A percentile compares a stretch with the other conserved stretches of the same genome.
Conservation (phyloP, 2,888 invertebrate species). For the Orgyia antiqua region DNA sequence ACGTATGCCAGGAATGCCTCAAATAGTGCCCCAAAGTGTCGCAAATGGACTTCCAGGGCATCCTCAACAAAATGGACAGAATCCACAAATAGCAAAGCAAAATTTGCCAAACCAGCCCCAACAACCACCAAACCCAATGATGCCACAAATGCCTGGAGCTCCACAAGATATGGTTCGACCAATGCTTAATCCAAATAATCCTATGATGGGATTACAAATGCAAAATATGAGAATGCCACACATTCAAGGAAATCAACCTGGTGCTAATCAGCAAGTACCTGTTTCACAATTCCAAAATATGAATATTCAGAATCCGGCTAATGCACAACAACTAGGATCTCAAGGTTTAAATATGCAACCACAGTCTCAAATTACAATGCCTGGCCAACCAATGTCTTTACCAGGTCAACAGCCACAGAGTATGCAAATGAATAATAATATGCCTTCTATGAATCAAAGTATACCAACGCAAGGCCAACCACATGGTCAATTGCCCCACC, state of each 20-base stretch:
- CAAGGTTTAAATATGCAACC: constrained; percentile 42
- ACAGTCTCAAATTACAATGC: constrained; percentile 36
- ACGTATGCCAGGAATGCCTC: constrained; percentile 56
- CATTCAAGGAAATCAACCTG: constrained; percentile 49
- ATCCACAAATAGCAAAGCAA: constrained; percentile 41
- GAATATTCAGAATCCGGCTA: constrained; percentile 46
- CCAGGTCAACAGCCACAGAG: constrained; percentile 35
- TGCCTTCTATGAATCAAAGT: constrained; percentile 28
- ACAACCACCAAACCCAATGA: constrained; percentile 37
- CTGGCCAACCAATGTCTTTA: constrained; percentile 43
- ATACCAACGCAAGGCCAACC: constrained; percentile 25
- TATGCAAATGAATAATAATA: constrained; percentile 38
- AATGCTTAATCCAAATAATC: constrained; percentile 49
- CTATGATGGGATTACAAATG: constrained; percentile 60
- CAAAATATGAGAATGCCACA: constrained; percentile 63
- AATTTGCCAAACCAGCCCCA: constrained; percentile 49
- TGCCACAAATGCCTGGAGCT: constrained; percentile 48
- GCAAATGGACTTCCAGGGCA: constrained; percentile 42
- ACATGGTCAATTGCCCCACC: constrained; percentile 28
- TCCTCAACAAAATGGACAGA: constrained; percentile 46
- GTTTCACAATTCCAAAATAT: constrained; percentile 46
- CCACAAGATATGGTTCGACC: constrained; percentile 46
- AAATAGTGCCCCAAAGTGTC: constrained; percentile 44
- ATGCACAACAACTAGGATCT: constrained; percentile 35
- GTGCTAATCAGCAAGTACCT: constrained; percentile 43